Evolutionary conservation across 2,113 vertebrate genomes (phyloP), one percentile per base, ranked within the genome.

Genomic region (Recurvirostra avosetta): DNA sequence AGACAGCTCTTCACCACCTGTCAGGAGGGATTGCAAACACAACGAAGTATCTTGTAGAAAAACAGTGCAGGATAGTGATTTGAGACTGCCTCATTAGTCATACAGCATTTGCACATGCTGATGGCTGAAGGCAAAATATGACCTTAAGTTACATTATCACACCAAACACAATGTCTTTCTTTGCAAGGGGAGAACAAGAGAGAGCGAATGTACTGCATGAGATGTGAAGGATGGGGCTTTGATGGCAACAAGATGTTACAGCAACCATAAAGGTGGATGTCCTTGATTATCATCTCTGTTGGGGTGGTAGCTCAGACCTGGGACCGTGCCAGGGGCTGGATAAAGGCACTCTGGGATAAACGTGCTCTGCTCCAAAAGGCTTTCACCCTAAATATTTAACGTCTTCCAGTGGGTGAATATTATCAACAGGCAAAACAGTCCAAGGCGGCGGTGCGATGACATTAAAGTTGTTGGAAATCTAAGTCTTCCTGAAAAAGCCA

Each of bases 71-170:
- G 67, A 77, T 52, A 90, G 71, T 78, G 88, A 74, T 73, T 73
- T 90, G 92, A 96, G 90, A 78, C 67, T 66, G 66, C 73, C 91
- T 98, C 95, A 92, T 98, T 97, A 97, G 95, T 96, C 86, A 88
- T 14, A 65, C 55, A 97, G 74, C 18, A 16, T 74, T 96, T 94
- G 79, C 85, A 89, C 85, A 91, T n/a, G 74, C 67, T 68, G 93
- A 95, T 96, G 95, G 97, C 97, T 95, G 65, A 96, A 98, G 96
- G 97, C 95, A 95, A 95, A 95, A 84, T 94, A 26, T 79, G 96
- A 96, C 97, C 97, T 98, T 97, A 92, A 94, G 65, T 96, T 95
- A 70, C 88, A 96, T 97, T 97, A 93, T 90, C 91, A 93, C 96
- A 93, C 84, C 94, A 96, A 96, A 95, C 66, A 89, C 77, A 43